Evolutionary conservation across 2,888 invertebrate species (phyloP).

Genomic region (Aphidius colemani): DNA sequence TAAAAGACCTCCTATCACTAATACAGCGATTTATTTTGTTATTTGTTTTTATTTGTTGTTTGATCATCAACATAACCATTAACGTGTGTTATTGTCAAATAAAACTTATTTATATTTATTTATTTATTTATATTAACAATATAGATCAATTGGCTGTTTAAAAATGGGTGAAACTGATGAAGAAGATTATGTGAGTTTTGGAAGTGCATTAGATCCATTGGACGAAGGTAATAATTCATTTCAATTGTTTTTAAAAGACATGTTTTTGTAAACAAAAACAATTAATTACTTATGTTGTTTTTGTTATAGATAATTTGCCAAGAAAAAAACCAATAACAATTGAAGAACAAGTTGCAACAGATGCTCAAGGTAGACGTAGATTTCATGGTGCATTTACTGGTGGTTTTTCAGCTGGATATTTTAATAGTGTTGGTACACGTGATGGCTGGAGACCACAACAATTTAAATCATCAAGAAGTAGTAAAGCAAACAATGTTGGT

Average conservation of each 20-base stretch:
- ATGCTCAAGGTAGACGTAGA: constrained; percentile 84
- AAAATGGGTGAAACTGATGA: constrained; percentile 63
- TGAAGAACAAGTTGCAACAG: constrained; percentile 88
- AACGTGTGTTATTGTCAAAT: too few species aligned
- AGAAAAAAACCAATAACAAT: constrained; percentile 78
- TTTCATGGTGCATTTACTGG: constrained; percentile 99
- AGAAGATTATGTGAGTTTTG: constrained; percentile 73
- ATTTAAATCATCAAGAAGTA: constrained; percentile 86
- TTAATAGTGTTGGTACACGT: constrained; percentile 92
- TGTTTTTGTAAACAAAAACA: constrained; percentile 5
- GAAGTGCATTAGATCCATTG: constrained; percentile 79
- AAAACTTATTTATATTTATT: too few species aligned
- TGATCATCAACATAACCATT: too few species aligned
- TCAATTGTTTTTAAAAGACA: background rate
- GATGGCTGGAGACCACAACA: constrained; percentile 93
- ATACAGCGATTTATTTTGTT: too few species aligned
- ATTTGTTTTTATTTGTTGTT: too few species aligned
- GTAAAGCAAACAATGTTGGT: constrained; percentile 64
- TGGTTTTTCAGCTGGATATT: constrained; percentile 96
- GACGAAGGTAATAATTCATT: constrained; percentile 73
- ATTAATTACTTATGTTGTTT: constrained; percentile 21
- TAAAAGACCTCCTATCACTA: too few species aligned
- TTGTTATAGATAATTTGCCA: constrained; percentile 72
- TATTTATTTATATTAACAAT: too few species aligned
- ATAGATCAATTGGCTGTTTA: background rate